Conservation (phyloP, 1,140 invertebrate species). For the Cardiocondyla obscurior region DNA sequence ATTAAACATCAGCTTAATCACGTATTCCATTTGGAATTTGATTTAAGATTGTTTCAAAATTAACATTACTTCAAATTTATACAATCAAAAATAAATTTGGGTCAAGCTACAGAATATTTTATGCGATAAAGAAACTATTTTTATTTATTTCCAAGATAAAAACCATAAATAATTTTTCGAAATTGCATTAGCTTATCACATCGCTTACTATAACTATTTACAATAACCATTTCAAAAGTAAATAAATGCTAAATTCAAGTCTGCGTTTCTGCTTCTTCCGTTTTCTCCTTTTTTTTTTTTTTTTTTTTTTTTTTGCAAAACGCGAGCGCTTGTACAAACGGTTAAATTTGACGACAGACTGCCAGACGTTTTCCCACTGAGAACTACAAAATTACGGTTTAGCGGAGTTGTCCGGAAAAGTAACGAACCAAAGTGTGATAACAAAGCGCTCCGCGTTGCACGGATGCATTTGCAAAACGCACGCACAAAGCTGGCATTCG, state of each 20-base stretch:
- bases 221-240: constrained; percentile 25
- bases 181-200: neutral
- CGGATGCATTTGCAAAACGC: constrained; percentile 35
- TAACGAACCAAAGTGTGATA: constrained; percentile 51
- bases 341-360: constrained; percentile 40
- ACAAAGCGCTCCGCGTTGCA: constrained; percentile 19
- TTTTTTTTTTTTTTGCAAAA: constrained; percentile 9
- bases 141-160: neutral
- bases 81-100: too few relatives aligned
- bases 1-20: too few relatives aligned
- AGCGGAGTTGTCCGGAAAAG: constrained; percentile 21
- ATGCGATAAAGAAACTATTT: neutral
- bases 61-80: too few relatives aligned
- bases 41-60: too few relatives aligned
- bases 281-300: constrained; percentile 5
- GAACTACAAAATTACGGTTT: constrained; percentile 27
- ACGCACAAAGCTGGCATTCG: constrained; percentile 19
- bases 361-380: constrained; percentile 36
- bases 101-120: neutral
- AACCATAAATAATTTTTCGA: neutral
- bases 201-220: neutral
- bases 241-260: constrained; percentile 46
- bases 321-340: neutral
- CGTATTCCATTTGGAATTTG: too few relatives aligned
- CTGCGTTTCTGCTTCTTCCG: neutral